phyloP scores from a whole-genome alignment of 2,888 invertebrate genomes.

The Caenorhabditis imperialis region DNA sequence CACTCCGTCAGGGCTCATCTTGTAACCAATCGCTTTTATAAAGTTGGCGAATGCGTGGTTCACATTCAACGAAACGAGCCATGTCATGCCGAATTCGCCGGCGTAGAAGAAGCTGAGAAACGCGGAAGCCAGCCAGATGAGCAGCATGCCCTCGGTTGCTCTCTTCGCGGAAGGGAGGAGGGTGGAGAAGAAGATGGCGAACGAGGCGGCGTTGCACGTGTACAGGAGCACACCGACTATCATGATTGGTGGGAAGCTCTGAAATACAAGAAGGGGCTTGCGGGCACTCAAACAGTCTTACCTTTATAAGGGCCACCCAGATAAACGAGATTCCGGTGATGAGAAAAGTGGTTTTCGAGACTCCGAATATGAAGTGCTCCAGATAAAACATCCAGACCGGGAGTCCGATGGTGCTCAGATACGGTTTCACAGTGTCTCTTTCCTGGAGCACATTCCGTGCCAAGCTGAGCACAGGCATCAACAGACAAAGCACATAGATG shows the following conservation, averaged over 20 bases:
- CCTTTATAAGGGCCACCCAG: too few species aligned
- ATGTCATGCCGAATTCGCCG: too few species aligned
- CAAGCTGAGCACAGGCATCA: conserved; percentile 22
- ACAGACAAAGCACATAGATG: conserved; percentile 9
- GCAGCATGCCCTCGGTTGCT: conserved; percentile 9
- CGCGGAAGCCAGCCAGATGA: neutral
- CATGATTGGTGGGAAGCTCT: conserved; percentile 10
- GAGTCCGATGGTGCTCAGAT: conserved; percentile 16
- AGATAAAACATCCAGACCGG: conserved; percentile 13
- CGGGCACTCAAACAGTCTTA: too few species aligned
- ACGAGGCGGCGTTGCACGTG: conserved; percentile 6
- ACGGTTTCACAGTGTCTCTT: conserved; percentile 17
- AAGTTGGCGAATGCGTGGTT: too few species aligned
- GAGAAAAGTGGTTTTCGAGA: conserved; percentile 10
- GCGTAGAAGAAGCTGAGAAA: conserved; percentile 6
- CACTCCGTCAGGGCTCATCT: conserved; percentile 9
- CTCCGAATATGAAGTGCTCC: conserved; percentile 14
- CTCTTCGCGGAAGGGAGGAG: conserved; percentile 18
- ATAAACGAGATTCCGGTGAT: too few species aligned
- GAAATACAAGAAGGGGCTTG: conserved; percentile 8
- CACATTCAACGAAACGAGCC: too few species aligned
- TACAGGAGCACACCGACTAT: conserved; percentile 23
- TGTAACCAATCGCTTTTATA: too few species aligned
- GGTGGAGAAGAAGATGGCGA: conserved; percentile 17
- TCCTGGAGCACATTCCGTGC: conserved; percentile 10